Evolutionary conservation across 2,888 invertebrate species (phyloP), one percentile per base, ranked within the genome.

Genomic region (Dasypogon diadema): DNA sequence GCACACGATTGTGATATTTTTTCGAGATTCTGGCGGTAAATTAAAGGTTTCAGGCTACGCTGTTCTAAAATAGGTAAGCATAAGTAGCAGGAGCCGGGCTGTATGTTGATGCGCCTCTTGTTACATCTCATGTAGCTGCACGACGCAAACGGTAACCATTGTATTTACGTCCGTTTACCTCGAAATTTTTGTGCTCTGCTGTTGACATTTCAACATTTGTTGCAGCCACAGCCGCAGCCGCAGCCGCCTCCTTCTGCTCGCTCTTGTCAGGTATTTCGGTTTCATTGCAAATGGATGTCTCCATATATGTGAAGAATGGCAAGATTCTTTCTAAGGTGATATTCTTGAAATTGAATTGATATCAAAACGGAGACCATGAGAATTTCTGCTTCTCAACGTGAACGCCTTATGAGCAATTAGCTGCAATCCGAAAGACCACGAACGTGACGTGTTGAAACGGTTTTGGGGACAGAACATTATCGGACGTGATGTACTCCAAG

Each of bases 1-100:
- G 68, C 77, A 77, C 77, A 77, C 77, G 77, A 74, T 77, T 77
- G 77, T 75, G 77, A 77, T 77, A 77, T 77, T 77, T 76, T 77
- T 77, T 74, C 76, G 37, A 70, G 77, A 77, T 77, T 77, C 77
- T 74, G 74, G 65, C 77, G 70, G 77, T 75, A 77, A 77, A 77
- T 77, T 77, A 77, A 65, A 77, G 34, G 75, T 63, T 75, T 74
- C 60, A 56, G 42, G 58, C 56, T 55, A 30, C 34, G 37, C 48
- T 22, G 48, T 76, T 74, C 76, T 74, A 68, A 76, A 76, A 76
- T 76, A 63, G 76, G 74, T 30, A 74, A 65, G 26, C 60, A 24
- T 16, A 30, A 22, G 60, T 60, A 58, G 42, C 26, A 74, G 58
- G 54, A 54, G 54, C 30, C 30, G 30, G 8, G 54, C 21, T 54